These are phyloP conservation scores for Hirtodrosophila alboralis DNA, from an alignment of 2,888 invertebrate genomes.

Conservation along the genomic window DNA sequence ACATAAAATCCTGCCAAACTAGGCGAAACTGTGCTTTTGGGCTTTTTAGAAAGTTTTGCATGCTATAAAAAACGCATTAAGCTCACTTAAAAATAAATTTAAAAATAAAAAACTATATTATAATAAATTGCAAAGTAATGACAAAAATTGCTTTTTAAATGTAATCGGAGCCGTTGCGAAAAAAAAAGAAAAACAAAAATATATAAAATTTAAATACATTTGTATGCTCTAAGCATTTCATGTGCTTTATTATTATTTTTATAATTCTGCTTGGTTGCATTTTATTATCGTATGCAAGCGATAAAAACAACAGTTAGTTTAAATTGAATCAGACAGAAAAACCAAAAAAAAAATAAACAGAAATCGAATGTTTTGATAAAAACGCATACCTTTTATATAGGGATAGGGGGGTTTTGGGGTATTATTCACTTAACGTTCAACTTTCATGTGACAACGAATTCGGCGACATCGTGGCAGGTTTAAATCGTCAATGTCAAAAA, in stretches of 20 bases:
- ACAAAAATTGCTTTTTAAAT: conserved; percentile 29
- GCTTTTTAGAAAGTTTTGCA: conserved; percentile 22
- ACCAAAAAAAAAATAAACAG: conserved; percentile 16
- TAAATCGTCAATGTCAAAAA: conserved; percentile 52
- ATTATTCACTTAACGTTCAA: conserved; percentile 41
- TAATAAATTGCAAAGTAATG: conserved; percentile 34
- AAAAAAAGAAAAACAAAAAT: too few species aligned
- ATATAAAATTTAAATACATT: conserved; percentile 10
- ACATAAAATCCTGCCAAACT: conserved; percentile 39
- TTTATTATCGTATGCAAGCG: conserved; percentile 21
- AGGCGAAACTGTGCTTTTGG: background rate
- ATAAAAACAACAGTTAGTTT: conserved; percentile 34
- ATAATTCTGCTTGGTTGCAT: conserved; percentile 38
- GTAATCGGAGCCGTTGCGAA: conserved; percentile 29
- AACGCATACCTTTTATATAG: conserved; percentile 9
- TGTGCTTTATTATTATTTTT: conserved; percentile 13
- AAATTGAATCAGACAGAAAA: conserved; percentile 32
- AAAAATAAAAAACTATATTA: conserved; percentile 23
- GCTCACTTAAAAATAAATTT: conserved; percentile 11
- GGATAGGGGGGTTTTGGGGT: conserved; percentile 7
- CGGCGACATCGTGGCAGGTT: conserved; percentile 30
- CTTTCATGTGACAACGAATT: conserved; percentile 27
- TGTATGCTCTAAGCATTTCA: conserved; percentile 28
- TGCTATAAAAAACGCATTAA: conserved; percentile 33
- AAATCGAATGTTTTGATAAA: conserved; percentile 17